These are phyloP conservation scores for Tillus elongatus DNA, from an alignment of 2,888 invertebrate species.

Conservation along the genomic window DNA sequence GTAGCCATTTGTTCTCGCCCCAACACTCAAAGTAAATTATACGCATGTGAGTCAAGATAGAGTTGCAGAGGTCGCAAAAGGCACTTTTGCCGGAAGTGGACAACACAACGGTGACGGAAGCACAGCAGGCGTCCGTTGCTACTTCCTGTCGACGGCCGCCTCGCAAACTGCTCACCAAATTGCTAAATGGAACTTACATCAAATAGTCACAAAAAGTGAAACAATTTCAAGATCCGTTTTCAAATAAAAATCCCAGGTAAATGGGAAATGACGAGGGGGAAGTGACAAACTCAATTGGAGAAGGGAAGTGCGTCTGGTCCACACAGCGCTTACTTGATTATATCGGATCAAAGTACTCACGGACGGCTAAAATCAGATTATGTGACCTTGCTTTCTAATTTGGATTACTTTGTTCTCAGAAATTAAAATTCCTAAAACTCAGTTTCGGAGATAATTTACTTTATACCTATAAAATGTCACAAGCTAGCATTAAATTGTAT, in stretches of 20 bases:
- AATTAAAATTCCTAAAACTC: too few relatives aligned
- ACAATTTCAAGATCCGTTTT: too few relatives aligned
- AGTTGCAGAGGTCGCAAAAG: too few relatives aligned
- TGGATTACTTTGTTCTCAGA: constrained; percentile 20
- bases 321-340: constrained; percentile 26
- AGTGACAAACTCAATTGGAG: constrained; percentile 28
- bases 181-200: constrained; percentile 9
- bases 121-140: neutral
- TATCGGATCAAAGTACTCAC: constrained; percentile 26
- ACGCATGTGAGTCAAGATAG: too few relatives aligned
- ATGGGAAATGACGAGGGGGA: too few relatives aligned
- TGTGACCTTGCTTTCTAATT: constrained; percentile 20
- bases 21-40: too few relatives aligned
- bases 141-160: neutral
- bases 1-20: too few relatives aligned
- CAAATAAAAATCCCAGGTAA: too few relatives aligned
- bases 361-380: constrained; percentile 23
- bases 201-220: too few relatives aligned
- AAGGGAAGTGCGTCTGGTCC: constrained; percentile 25
- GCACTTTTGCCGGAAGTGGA: constrained; percentile 8
- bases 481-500: too few relatives aligned
- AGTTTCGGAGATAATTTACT: too few relatives aligned
- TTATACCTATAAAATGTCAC: too few relatives aligned
- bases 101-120: constrained; percentile 7
- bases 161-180: constrained; percentile 8